Base-by-base conservation (phyloP, 2,113 vertebrate genomes). In the Smithornis capensis region DNA sequence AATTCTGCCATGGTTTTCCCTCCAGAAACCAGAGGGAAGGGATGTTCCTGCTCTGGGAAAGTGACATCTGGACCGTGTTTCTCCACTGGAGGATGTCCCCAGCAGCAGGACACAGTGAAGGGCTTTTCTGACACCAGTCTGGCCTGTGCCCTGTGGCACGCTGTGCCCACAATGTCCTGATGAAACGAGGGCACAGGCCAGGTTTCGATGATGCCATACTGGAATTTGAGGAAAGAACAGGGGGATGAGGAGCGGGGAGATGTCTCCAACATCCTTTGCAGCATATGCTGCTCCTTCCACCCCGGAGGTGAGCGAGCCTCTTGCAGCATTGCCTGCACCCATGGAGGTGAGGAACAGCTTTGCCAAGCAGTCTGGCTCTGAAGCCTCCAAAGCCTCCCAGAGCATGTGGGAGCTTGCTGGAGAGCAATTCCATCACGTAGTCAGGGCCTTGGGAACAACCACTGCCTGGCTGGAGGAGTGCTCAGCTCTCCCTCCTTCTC, bases 391-490 rank as follows among this genome's bases (percentile, higher is more conserved):
- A 78, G 82, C 94, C 91, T 92, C 14, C 2, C 67, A 15, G n/a
- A 84, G 91, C 96, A 0, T 95, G 97, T 96, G 91, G 91, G 68
- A 89, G 91, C 97, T 92, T 97, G 97, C 83, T 11, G 21, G 75
- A 18, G 67, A 95, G 92, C 83, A 52, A 53, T 83, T 87, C 74
- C 31, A 94, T 89, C 96, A 92, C 25, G 60, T 75, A 76, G 65
- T 69, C 50, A 45, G 55, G 77, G 90, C 52, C 92, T 87, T 89
- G 96, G 96, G 97, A 97, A 93, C 49, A 79, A 86, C 91, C 7
- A 37, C 89, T 83, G 88, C 80, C 83, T 6, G 65, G 93, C 76
- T n/a, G 27, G 22, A 89, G 83, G 83, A 71, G 95, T 45, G 70
- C 94, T 76, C 80, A 73, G 82, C 78, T 28, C 79, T 42, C 77